Evolutionary conservation across 1,140 invertebrate species (phyloP).

Genomic region (Drosophila suzukii): DNA sequence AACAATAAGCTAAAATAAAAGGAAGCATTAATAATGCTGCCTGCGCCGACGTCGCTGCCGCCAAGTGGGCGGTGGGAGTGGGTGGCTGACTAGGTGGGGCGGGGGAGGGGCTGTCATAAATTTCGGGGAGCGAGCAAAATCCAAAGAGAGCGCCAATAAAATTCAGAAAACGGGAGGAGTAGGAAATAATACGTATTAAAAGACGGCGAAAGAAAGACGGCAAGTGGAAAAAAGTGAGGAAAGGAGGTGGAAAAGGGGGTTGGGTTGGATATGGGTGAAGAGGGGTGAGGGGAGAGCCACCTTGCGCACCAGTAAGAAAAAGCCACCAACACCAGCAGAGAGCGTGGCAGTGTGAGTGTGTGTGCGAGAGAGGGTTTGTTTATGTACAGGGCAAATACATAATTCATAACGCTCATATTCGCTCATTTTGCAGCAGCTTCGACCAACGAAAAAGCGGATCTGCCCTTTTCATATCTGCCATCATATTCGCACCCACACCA

Average conservation of each 20-base stretch:
- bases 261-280: neutral
- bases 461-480: constrained; percentile 83
- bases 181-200: constrained; percentile 41
- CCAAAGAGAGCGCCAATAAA: constrained; percentile 57
- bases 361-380: constrained; percentile 59
- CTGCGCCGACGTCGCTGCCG: constrained; percentile 23
- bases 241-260: neutral
- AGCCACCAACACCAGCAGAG: constrained; percentile 38
- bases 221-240: constrained; percentile 35
- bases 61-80: neutral
- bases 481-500: constrained; percentile 74
- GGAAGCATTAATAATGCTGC: constrained; percentile 60
- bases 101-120: constrained; percentile 59
- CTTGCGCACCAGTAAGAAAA: constrained; percentile 81
- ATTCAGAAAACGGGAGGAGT: constrained; percentile 29
- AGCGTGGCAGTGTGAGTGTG: constrained; percentile 3
- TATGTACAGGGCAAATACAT: constrained; percentile 76
- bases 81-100: neutral
- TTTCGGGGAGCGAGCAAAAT: constrained; percentile 23
- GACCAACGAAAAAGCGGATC: constrained; percentile 50
- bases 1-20: constrained; percentile 52
- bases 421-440: constrained; percentile 71
- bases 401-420: constrained; percentile 84
- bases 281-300: constrained; percentile 41
- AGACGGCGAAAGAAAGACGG: constrained; percentile 32